Evolutionary conservation across 2,797 vertebrate species (phyloP).

Genomic region (Sylvia borin): DNA sequence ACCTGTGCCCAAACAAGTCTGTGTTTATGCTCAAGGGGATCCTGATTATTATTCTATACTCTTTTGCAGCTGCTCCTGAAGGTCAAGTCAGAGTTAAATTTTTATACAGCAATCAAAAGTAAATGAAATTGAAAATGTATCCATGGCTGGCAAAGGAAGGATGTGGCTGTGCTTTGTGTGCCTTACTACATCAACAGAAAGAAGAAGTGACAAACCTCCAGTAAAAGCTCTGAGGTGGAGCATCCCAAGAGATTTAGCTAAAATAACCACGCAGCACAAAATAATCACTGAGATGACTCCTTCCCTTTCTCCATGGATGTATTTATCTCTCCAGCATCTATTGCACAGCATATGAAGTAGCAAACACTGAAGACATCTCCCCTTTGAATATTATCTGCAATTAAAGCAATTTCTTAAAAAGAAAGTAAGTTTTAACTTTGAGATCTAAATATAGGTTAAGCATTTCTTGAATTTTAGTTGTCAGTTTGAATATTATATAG

Average conservation of each 20-base stretch:
- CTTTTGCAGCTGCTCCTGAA: neutral
- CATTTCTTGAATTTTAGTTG: neutral
- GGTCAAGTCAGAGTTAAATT: neutral
- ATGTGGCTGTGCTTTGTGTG: neutral
- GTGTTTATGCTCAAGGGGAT: neutral
- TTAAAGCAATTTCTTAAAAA: neutral
- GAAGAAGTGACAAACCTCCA: neutral
- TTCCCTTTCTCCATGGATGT: neutral
- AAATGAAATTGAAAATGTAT: neutral
- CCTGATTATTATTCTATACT: neutral
- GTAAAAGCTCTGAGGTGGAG: neutral
- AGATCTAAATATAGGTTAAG: neutral
- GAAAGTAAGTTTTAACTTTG: neutral
- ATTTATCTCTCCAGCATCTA: neutral
- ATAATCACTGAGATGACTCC: neutral
- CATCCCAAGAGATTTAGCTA: neutral
- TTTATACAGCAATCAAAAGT: neutral
- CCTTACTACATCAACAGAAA: neutral
- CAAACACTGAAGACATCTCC: neutral
- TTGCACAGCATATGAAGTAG: neutral
- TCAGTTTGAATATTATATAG: neutral
- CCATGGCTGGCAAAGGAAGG: neutral
- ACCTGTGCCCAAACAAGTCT: neutral
- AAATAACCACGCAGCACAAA: neutral
- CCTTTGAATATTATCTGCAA: neutral